These are phyloP conservation scores for Drosophila bocki DNA, from an alignment of 1,140 invertebrate species.

Conservation along the genomic window DNA sequence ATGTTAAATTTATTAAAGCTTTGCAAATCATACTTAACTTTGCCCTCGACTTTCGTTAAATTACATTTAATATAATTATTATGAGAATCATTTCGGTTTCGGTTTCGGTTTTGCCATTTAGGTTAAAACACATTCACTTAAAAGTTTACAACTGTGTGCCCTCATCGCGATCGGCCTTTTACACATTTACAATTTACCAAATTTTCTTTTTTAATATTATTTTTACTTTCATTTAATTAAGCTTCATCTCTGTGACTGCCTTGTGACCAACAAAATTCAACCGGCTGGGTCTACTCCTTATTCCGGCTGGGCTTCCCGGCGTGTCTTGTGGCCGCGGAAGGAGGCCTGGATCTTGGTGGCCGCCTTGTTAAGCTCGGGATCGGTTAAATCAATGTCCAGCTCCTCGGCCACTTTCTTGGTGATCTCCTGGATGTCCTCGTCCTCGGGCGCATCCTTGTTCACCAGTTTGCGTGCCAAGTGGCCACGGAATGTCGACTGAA, in stretches of 20 bases:
- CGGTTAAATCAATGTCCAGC: slow-evolving; percentile 92
- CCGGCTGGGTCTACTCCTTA: slow-evolving; percentile 37
- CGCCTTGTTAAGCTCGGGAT: slow-evolving; percentile 95
- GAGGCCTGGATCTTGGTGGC: slow-evolving; percentile 97
- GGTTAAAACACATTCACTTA: slow-evolving; percentile 68
- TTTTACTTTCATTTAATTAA: slow-evolving; percentile 32
- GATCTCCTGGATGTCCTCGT: slow-evolving; percentile 85
- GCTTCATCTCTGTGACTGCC: slow-evolving; percentile 44
- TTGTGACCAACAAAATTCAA: slow-evolving; percentile 64
- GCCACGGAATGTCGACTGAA: slow-evolving; percentile 96
- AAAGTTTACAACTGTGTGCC: slow-evolving; percentile 68
- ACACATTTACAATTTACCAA: slow-evolving; percentile 73
- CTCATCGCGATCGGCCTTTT: slow-evolving; percentile 45
- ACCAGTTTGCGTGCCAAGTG: slow-evolving; percentile 94
- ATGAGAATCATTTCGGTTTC: slow-evolving; percentile 40
- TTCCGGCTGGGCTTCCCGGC: slow-evolving; percentile 88
- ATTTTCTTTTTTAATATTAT: slow-evolving; percentile 11
- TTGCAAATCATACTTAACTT: slow-evolving; percentile 35
- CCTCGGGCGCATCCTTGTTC: slow-evolving; percentile 85
- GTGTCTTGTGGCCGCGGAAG: slow-evolving; percentile 95
- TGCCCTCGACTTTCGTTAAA: slow-evolving; percentile 28
- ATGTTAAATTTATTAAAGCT: slow-evolving; percentile 39
- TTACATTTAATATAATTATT: slow-evolving; percentile 58
- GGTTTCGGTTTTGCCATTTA: slow-evolving; percentile 28
- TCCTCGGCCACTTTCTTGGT: slow-evolving; percentile 87